phyloP scores from a whole-genome alignment of 1,140 invertebrate species.

The Venturia canescens region DNA sequence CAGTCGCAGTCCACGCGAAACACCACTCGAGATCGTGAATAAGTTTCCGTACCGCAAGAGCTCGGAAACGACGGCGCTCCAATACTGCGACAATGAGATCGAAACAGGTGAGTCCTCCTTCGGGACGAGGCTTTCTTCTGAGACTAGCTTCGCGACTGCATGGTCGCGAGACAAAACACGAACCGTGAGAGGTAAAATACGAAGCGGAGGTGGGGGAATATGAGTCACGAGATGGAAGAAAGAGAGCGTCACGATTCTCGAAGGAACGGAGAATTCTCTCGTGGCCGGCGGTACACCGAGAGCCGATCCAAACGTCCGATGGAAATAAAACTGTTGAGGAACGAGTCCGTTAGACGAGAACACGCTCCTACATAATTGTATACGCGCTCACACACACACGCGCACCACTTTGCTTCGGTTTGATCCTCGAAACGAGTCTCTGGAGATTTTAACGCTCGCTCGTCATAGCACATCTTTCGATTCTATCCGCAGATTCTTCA shows the following conservation, averaged over 20 bases:
- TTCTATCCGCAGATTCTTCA: too few relatives aligned
- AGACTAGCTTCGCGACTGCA: not conserved
- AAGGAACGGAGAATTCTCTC: slow-evolving; percentile 3
- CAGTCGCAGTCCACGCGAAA: too few relatives aligned
- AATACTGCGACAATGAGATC: not conserved
- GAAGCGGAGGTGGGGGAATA: not conserved
- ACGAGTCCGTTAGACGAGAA: slow-evolving; percentile 6
- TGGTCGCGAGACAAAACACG: slow-evolving; percentile 6
- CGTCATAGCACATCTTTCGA: too few relatives aligned
- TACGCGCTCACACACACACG: too few relatives aligned
- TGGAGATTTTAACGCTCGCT: too few relatives aligned
- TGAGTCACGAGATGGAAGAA: slow-evolving; percentile 5
- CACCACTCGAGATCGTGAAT: not conserved
- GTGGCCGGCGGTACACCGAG: not conserved
- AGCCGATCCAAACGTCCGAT: not conserved
- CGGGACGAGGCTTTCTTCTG: not conserved
- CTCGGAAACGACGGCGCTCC: not conserved
- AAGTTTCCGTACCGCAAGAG: not conserved
- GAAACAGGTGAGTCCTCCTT: not conserved
- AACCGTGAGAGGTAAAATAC: not conserved
- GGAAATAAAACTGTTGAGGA: not conserved
- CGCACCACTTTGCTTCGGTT: too few relatives aligned
- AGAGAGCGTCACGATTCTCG: slow-evolving; percentile 10
- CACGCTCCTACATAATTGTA: not conserved
- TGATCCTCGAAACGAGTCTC: too few relatives aligned